Conservation (phyloP, 1,140 invertebrate species). For the Heliothis virescens region DNA sequence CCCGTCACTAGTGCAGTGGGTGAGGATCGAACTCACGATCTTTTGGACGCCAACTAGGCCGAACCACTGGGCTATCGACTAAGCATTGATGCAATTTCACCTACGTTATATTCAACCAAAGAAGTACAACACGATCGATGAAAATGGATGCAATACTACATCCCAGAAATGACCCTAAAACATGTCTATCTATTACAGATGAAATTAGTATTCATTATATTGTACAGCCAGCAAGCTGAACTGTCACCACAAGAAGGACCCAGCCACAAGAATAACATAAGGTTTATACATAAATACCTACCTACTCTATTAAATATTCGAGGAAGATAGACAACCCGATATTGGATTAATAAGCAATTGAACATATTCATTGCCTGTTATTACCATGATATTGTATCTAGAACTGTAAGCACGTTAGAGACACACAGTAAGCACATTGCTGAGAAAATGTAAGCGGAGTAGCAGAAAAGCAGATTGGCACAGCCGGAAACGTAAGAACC, state of each 20-base stretch:
- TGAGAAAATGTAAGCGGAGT: neutral
- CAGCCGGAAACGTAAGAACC: neutral
- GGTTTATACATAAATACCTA: neutral
- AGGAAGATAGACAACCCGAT: neutral
- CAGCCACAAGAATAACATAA: no score
- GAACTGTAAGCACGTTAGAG: neutral
- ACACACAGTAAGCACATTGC: neutral
- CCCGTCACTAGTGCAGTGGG: neutral
- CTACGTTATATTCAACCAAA: no score
- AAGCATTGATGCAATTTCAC: no score
- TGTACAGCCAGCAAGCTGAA: no score
- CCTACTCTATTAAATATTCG: neutral
- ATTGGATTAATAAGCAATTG: neutral
- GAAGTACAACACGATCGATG: no score
- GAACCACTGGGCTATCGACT: neutral
- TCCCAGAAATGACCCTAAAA: no score
- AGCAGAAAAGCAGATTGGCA: neutral
- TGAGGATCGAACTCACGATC: neutral
- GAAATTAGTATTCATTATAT: no score
- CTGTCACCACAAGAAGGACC: no score
- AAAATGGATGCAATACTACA: no score
- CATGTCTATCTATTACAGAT: no score
- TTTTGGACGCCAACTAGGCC: neutral
- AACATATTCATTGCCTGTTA: neutral
- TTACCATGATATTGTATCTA: conserved; percentile 6